Evolutionary conservation across 2,888 invertebrate genomes (phyloP), one percentile per base, ranked within the genome.

Genomic region (Ametastegia equiseti): DNA sequence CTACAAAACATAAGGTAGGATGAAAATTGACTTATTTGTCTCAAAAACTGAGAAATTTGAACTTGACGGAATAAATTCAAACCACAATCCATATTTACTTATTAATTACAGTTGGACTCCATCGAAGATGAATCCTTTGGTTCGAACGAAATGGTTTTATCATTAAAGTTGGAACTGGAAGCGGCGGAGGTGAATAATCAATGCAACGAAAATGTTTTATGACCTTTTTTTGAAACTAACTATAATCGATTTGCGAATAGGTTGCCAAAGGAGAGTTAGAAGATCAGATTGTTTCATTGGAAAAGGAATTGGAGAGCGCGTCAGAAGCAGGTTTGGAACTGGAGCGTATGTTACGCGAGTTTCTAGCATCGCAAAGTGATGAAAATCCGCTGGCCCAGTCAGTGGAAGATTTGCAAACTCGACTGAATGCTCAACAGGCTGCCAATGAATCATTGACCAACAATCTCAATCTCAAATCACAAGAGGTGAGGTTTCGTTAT

Each of bases 291-390:
- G 92, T 93, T 77, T 93, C 94, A 89, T 88, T 95, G 88, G 94
- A 97, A 92, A 94, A 95, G 93, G 94, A 97, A 88, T 93, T 97
- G 60, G 97, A 97, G 91, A 95, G 94, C 87, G 96, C 97, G 0
- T 96, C 97, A 0, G 96, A 97, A 86, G 96, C 97, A 7, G 95
- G 95, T 63, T 92, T 97, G 84, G 97, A 97, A 91, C 90, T 96
- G 73, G 95, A 96, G 87, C 92, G 93, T 88, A 95, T 95, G 93
- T 91, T 96, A 42, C 92, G 94, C 0, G 95, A 95, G 86, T 93
- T 95, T 85, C 91, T 96, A 77, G 94, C 93, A 82, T 95, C 96
- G 81, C 96, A 96, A 83, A 94, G 94, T 83, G 92, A 92, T 83
- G 94, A 94, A 88, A 93, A 94, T 82, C 94, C 94, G 1, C 90